Evolutionary conservation across 30 jellyfish, hydroid and myxozoan species (phyloP).

Genomic region (Chrysaora quinquecirrha): DNA sequence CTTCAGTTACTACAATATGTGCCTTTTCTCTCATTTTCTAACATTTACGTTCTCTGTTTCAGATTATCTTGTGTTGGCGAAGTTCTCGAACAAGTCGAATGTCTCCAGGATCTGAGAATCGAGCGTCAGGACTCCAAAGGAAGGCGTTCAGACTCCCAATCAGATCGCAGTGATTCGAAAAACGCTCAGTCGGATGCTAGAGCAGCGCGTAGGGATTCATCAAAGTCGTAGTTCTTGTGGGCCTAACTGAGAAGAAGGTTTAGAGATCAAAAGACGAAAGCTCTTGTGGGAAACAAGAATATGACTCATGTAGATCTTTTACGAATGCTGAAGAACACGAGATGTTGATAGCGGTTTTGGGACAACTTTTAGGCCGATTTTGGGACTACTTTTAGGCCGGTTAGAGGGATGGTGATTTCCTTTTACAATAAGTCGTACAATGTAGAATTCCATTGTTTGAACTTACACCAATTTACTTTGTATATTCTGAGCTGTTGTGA

Average conservation of each 20-base stretch:
- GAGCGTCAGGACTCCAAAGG: conserved; percentile 58
- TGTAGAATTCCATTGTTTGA: conserved; percentile 1
- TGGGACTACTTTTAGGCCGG: too few species aligned
- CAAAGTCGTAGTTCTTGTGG: not conserved
- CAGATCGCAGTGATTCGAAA: conserved; percentile 26
- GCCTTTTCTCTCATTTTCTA: too few species aligned
- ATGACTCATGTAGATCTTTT: too few species aligned
- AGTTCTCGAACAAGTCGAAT: conserved; percentile 79
- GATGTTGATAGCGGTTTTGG: too few species aligned
- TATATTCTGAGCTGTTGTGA: conserved; percentile 30
- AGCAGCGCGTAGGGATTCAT: conserved; percentile 31
- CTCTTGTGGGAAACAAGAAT: too few species aligned
- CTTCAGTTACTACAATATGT: too few species aligned
- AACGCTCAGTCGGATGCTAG: conserved; percentile 30
- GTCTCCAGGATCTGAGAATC: conserved; percentile 86
- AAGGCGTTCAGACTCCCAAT: conserved; percentile 55
- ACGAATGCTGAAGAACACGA: too few species aligned
- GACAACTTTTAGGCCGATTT: too few species aligned
- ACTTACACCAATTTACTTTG: conserved; percentile 23
- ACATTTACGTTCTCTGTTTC: too few species aligned
- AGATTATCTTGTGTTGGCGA: conserved; percentile 70
- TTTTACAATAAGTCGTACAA: not conserved
- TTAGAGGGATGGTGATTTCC: not conserved
- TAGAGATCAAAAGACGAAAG: too few species aligned
- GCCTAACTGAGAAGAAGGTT: too few species aligned